These are phyloP conservation scores for Siniperca undulata DNA, from an alignment of 2,797 vertebrate species.

Conservation along the genomic window DNA sequence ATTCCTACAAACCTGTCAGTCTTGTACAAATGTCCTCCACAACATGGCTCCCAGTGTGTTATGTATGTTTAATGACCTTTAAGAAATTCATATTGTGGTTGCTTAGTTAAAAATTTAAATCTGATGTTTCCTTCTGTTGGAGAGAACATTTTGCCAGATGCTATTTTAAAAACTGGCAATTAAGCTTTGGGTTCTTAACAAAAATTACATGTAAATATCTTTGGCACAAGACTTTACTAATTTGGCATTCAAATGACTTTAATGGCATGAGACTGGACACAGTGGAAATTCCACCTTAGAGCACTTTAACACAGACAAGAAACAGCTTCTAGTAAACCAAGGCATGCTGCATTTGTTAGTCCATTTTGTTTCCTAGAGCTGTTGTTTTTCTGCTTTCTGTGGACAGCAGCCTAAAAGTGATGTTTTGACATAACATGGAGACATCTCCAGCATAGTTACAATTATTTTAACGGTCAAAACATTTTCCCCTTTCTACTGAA, in stretches of 20 bases:
- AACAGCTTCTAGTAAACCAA: neutral
- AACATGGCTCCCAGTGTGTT: neutral
- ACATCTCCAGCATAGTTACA: conserved; percentile 15
- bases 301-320: neutral
- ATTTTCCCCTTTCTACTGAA: conserved; percentile 23
- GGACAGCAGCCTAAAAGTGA: conserved; percentile 10
- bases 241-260: neutral
- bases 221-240: neutral
- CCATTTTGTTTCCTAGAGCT: conserved; percentile 4
- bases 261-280: neutral
- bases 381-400: conserved; percentile 16
- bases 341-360: neutral
- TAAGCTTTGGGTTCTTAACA: neutral
- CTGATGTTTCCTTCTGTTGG: neutral
- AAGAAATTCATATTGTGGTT: neutral
- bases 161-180: neutral
- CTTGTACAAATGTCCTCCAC: neutral
- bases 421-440: conserved; percentile 18
- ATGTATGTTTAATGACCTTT: conserved; percentile 8
- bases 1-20: neutral
- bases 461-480: conserved; percentile 51
- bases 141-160: neutral
- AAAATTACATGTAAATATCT: neutral
- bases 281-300: neutral
- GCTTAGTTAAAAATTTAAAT: neutral